Evolutionary conservation across 2,888 invertebrate genomes (phyloP).

Genomic region (Eupithecia centaureata): DNA sequence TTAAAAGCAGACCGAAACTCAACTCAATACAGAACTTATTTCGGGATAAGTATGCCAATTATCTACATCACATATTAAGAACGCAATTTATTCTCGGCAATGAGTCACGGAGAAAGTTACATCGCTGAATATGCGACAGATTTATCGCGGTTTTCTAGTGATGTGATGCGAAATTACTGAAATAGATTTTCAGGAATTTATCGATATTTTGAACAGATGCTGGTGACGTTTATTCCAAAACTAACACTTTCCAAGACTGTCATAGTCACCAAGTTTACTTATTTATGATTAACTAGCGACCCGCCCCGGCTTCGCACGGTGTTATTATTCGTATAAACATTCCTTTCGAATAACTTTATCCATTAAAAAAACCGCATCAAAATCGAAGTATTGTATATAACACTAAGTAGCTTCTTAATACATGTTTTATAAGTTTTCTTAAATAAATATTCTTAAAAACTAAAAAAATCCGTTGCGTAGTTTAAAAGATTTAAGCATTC

Average conservation of each 20-base stretch:
- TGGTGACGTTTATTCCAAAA: neutral
- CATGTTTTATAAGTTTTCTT: too few relatives aligned
- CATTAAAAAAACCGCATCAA: too few relatives aligned
- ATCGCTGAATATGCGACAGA: slow-evolving; percentile 84
- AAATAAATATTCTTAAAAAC: too few relatives aligned
- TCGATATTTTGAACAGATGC: neutral
- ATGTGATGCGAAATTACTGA: slow-evolving; percentile 40
- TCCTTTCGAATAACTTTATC: too few relatives aligned
- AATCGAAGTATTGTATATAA: too few relatives aligned
- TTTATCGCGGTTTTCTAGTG: slow-evolving; percentile 77
- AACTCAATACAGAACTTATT: slow-evolving; percentile 67
- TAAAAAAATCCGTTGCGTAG: too few relatives aligned
- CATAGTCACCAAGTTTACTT: too few relatives aligned
- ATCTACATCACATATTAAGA: slow-evolving; percentile 80
- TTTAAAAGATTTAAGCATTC: too few relatives aligned
- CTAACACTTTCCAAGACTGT: neutral
- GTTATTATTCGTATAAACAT: too few relatives aligned
- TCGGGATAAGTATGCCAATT: slow-evolving; percentile 78
- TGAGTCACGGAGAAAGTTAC: slow-evolving; percentile 82
- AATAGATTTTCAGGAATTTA: slow-evolving; percentile 4
- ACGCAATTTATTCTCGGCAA: slow-evolving; percentile 78
- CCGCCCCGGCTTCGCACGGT: too few relatives aligned
- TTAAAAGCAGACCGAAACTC: slow-evolving; percentile 37
- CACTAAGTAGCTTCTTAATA: too few relatives aligned
- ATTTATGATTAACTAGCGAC: neutral